Evolutionary conservation across 1,140 invertebrate genomes (phyloP).

Genomic region (Plectus sambesii): DNA sequence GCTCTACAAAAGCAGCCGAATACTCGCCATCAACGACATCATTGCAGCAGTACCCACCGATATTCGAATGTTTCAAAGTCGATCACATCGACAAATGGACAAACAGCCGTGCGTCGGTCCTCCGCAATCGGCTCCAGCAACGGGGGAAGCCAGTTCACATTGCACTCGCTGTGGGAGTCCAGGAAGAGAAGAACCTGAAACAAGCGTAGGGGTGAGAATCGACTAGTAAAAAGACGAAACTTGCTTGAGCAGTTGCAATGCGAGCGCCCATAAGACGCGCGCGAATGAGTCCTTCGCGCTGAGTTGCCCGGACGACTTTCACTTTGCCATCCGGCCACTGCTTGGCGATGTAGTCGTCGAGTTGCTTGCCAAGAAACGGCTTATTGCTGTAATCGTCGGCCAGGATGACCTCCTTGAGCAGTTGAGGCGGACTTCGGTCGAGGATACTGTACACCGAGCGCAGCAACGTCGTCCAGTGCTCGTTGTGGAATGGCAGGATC

Average conservation of each 20-base stretch:
- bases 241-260: too few species aligned
- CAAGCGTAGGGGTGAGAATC: constrained; percentile 61
- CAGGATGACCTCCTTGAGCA: constrained; percentile 78
- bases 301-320: constrained; percentile 45
- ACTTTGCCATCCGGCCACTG: constrained; percentile 35
- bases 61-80: constrained; percentile 85
- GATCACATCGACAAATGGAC: constrained; percentile 91
- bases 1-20: constrained; percentile 61
- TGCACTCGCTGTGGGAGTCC: constrained; percentile 51
- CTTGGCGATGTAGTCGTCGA: constrained; percentile 37
- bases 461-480: constrained; percentile 79
- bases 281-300: constrained; percentile 54
- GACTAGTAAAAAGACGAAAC: constrained; percentile 84
- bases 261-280: constrained; percentile 48
- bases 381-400: constrained; percentile 74
- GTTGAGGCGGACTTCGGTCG: constrained; percentile 63
- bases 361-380: constrained; percentile 46
- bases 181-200: constrained; percentile 48
- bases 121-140: constrained; percentile 60
- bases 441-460: constrained; percentile 72
- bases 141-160: constrained; percentile 48
- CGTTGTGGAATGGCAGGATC: constrained; percentile 72
- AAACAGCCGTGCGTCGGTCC: constrained; percentile 67
- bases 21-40: constrained; percentile 52
- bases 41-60: constrained; percentile 51